Percentiles rank a stretch among this genome's conserved stretches.
Conservation (phyloP, 2,888 invertebrate genomes). For the Tridacna crocea region DNA sequence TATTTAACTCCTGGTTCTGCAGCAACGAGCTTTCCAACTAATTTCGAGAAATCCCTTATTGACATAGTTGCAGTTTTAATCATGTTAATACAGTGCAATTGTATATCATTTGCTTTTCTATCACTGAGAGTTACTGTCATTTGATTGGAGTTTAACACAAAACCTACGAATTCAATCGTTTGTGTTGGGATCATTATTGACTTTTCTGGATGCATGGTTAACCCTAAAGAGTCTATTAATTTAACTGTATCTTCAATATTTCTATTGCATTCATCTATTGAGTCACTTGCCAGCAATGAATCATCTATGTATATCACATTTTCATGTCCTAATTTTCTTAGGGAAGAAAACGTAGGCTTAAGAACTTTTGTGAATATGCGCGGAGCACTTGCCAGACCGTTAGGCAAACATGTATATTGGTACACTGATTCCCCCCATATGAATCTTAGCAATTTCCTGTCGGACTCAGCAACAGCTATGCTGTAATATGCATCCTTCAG, state of each 20-base stretch:
- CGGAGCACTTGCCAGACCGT: neutral
- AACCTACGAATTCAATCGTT: neutral
- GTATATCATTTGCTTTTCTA: no score
- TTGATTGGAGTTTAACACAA: no score
- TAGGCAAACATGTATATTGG: neutral
- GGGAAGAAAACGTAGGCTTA: neutral
- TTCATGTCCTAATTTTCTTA: neutral
- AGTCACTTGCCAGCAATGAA: slow-evolving; percentile 12
- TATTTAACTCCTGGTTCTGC: slow-evolving; percentile 4
- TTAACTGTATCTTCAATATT: neutral
- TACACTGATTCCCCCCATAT: neutral
- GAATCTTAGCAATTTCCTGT: neutral
- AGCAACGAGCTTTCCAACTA: neutral
- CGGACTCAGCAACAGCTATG: no score
- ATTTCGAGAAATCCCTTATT: neutral
- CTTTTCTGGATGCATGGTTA: slow-evolving; percentile 18
- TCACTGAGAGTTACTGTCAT: no score
- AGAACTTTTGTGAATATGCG: neutral
- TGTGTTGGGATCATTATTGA: slow-evolving; percentile 4
- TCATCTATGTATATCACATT: slow-evolving; percentile 20
- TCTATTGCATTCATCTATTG: neutral
- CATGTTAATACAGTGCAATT: no score
- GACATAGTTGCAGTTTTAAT: neutral
- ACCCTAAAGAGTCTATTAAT: slow-evolving; percentile 3
- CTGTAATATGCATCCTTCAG: no score